phyloP scores from a whole-genome alignment of 2,113 vertebrate genomes.

The Neotoma lepida region DNA sequence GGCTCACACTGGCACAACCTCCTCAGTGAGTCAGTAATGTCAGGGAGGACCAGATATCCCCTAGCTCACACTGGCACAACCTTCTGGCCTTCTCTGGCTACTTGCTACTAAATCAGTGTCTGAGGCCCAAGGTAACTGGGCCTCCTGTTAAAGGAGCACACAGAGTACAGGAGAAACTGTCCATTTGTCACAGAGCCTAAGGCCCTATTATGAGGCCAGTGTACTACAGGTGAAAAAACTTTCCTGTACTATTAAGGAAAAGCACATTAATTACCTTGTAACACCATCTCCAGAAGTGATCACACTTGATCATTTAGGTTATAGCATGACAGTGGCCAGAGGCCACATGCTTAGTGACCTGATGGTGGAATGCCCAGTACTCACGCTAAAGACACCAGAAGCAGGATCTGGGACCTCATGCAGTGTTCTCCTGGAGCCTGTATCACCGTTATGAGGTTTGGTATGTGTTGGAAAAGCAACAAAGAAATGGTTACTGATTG shows the following conservation, averaged over 20 bases:
- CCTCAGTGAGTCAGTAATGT: background rate
- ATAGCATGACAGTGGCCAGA: background rate
- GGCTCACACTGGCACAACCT: background rate
- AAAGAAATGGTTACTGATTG: background rate
- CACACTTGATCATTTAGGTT: background rate
- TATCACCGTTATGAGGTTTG: background rate
- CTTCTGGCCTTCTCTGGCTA: background rate
- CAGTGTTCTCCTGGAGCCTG: background rate
- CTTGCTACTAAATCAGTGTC: background rate
- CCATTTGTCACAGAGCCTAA: background rate
- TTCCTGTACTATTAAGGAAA: background rate
- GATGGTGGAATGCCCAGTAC: accelerated
- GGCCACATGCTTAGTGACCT: background rate
- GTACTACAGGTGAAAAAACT: background rate
- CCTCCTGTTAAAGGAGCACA: background rate
- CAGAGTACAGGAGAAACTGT: background rate
- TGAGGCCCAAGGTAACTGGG: background rate
- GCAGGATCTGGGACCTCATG: background rate
- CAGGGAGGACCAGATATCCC: background rate
- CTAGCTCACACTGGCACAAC: background rate
- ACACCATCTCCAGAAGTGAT: background rate
- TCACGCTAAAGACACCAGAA: background rate
- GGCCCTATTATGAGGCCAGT: background rate
- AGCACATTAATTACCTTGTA: background rate
- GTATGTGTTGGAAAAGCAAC: background rate